phyloP scores from a whole-genome alignment of 1,140 invertebrate genomes.

The Ctenoplectra terminalis region DNA sequence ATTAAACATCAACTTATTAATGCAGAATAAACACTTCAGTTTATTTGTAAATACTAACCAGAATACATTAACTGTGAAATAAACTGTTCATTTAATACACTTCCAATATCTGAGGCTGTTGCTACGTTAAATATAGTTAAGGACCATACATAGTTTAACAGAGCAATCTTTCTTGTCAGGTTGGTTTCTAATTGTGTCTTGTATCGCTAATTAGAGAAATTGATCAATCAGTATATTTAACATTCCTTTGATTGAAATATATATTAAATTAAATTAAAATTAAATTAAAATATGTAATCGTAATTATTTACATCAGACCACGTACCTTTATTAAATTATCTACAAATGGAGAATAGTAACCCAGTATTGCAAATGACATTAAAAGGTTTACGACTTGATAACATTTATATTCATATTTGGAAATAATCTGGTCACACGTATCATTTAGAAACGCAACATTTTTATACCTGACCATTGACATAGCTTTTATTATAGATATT shows the following conservation, averaged over 20 bases:
- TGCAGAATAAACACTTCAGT: background rate
- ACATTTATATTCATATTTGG: constrained; percentile 81
- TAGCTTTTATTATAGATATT: constrained; percentile 87
- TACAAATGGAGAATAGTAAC: constrained; percentile 80
- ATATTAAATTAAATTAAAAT: background rate
- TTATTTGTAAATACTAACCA: constrained; percentile 65
- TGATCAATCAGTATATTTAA: background rate
- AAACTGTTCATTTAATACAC: constrained; percentile 86
- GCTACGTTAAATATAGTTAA: constrained; percentile 85
- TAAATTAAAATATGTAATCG: background rate
- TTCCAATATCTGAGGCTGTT: constrained; percentile 82
- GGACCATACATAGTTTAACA: constrained; percentile 89
- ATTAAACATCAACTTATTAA: background rate
- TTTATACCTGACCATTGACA: constrained; percentile 88
- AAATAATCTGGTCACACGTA: constrained; percentile 85
- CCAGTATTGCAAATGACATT: constrained; percentile 86
- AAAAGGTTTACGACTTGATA: constrained; percentile 86
- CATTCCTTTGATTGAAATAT: background rate
- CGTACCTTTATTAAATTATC: constrained; percentile 75
- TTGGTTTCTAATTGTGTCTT: constrained; percentile 82
- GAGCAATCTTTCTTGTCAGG: constrained; percentile 83
- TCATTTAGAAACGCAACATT: constrained; percentile 85
- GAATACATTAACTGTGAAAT: constrained; percentile 80
- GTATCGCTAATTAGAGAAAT: constrained; percentile 67
- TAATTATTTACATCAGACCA: constrained; percentile 43